These are phyloP conservation scores for Apogon talboti DNA, from an alignment of 2,797 vertebrate species.

Conservation along the genomic window DNA sequence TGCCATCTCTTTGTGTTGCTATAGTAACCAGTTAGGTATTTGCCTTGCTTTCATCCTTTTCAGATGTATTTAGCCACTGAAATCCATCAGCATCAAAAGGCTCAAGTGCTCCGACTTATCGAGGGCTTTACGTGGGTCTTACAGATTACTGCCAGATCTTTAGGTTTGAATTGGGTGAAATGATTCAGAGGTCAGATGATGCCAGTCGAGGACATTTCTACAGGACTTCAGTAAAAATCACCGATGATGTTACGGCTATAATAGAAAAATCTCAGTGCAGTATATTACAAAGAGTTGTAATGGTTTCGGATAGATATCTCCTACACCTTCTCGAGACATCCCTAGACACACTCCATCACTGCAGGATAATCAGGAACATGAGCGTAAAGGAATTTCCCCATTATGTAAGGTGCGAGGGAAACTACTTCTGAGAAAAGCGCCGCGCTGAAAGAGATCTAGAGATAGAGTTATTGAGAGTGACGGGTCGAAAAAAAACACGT, in stretches of 20 bases:
- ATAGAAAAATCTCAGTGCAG: conserved; percentile 4
- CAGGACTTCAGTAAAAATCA: not conserved
- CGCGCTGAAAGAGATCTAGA: conserved; percentile 50
- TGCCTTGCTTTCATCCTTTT: conserved; percentile 5
- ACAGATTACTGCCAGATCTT: conserved; percentile 11
- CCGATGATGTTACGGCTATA: not conserved
- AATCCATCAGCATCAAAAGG: conserved; percentile 22
- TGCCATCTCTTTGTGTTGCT: too few species aligned
- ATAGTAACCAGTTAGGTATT: too few species aligned
- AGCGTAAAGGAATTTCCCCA: conserved; percentile 75
- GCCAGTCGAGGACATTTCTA: conserved; percentile 7
- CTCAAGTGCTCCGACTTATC: not conserved
- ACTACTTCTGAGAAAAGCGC: conserved; percentile 56
- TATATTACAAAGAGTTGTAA: not conserved
- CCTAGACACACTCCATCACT: conserved; percentile 21
- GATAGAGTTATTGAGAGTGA: conserved; percentile 48
- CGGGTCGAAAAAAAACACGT: conserved; percentile 27
- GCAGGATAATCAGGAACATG: conserved; percentile 67
- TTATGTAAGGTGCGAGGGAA: conserved; percentile 71
- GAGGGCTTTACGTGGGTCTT: conserved; percentile 16
- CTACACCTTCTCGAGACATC: conserved; percentile 20
- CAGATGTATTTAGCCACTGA: conserved; percentile 4
- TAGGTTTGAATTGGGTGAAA: conserved; percentile 18
- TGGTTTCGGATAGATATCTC: not conserved
- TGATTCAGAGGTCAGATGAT: conserved; percentile 16